Conservation (phyloP, 2,113 vertebrate species). For the Phrynosoma platyrhinos region DNA sequence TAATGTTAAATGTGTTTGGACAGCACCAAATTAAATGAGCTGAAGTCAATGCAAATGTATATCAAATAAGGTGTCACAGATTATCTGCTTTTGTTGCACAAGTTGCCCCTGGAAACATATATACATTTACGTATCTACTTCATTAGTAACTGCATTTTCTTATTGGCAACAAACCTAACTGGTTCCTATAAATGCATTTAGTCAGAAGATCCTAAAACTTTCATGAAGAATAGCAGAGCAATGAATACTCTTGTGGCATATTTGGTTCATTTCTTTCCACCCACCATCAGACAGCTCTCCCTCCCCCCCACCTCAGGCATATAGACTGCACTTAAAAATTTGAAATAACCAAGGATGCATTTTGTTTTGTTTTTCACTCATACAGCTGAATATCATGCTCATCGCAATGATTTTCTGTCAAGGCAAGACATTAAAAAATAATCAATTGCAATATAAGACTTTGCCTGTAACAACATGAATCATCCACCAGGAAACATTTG, state of each 20-base stretch:
- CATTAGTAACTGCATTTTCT: not conserved
- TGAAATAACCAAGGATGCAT: not conserved
- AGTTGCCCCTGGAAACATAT: not conserved
- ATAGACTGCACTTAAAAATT: not conserved
- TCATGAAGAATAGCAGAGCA: not conserved
- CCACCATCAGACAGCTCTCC: not conserved
- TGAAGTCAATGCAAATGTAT: not conserved
- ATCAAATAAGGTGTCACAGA: not conserved
- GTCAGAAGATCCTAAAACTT: not conserved
- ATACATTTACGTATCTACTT: not conserved
- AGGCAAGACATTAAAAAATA: constrained; percentile 37
- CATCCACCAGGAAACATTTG: constrained; percentile 36
- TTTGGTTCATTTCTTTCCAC: not conserved
- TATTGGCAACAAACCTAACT: too few species aligned
- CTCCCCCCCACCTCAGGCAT: too few species aligned
- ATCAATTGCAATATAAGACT: not conserved
- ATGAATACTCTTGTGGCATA: not conserved
- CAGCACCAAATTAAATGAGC: not conserved
- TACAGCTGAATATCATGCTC: not conserved
- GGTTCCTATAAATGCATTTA: not conserved
- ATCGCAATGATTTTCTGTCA: constrained; percentile 7
- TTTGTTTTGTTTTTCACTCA: not conserved
- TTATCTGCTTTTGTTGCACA: not conserved
- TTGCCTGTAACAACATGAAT: not conserved
- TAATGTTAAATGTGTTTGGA: not conserved